phyloP scores from a whole-genome alignment of 2,797 vertebrate genomes.

The Anabacerthia variegaticeps region DNA sequence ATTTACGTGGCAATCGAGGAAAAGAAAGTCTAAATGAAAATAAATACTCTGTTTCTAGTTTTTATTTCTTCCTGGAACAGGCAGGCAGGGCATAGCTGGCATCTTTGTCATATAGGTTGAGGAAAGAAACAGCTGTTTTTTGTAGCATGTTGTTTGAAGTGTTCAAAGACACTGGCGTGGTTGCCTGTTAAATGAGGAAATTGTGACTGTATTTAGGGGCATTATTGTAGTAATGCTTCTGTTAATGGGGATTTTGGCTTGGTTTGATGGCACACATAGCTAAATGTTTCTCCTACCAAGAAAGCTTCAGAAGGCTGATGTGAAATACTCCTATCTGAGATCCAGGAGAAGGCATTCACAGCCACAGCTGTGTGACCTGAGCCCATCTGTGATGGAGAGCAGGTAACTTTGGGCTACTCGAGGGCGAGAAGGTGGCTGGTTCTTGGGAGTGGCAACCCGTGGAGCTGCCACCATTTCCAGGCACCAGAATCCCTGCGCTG shows the following conservation, averaged over 20 bases:
- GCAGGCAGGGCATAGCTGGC: neutral
- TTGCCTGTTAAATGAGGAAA: neutral
- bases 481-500: too few species aligned
- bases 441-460: rapidly evolving
- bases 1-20: neutral
- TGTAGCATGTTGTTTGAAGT: rapidly evolving
- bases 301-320: neutral
- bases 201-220: neutral
- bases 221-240: neutral
- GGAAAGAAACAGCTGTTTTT: neutral
- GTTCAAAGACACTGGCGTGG: neutral
- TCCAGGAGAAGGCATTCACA: neutral
- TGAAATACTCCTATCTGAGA: rapidly evolving
- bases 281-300: neutral
- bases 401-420: rapidly evolving
- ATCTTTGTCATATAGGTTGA: rapidly evolving
- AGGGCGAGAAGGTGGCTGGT: neutral
- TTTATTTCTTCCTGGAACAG: neutral
- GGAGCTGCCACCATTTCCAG: neutral
- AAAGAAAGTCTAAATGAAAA: neutral
- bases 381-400: neutral
- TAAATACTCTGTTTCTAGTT: neutral
- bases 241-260: neutral
- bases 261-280: neutral
- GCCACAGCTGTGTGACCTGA: rapidly evolving